Evolutionary conservation across 1,140 invertebrate species (phyloP).

Genomic region (Meloidogyne chitwoodi): DNA sequence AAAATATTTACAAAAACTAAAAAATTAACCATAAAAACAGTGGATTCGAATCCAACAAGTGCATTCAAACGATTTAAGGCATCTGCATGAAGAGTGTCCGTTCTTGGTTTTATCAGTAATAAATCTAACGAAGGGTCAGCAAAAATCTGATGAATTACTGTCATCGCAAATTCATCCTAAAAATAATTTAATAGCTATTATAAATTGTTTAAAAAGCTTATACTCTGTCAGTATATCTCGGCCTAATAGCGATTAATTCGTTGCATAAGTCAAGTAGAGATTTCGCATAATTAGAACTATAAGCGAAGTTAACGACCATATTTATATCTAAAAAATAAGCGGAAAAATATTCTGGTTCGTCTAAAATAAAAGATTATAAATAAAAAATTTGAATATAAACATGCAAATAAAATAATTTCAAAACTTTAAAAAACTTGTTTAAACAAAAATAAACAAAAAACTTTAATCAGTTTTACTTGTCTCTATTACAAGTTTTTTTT

Average conservation of each 20-base stretch:
- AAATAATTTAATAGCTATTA: neutral
- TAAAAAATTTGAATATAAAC: neutral
- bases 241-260: constrained; percentile 8
- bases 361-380: neutral
- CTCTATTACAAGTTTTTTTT: neutral
- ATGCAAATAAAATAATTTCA: neutral
- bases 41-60: constrained; percentile 29
- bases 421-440: neutral
- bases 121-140: constrained; percentile 24
- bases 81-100: constrained; percentile 25
- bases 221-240: constrained; percentile 14
- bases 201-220: neutral
- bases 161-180: constrained; percentile 7
- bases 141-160: constrained; percentile 21
- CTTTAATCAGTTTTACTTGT: neutral
- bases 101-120: constrained; percentile 17
- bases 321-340: neutral
- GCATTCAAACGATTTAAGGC: constrained; percentile 27
- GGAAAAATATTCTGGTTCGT: neutral
- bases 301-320: neutral
- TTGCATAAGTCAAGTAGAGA: constrained; percentile 10
- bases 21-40: constrained; percentile 27
- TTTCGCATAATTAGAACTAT: constrained; percentile 2
- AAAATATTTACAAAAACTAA: neutral
- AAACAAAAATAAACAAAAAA: neutral